Conservation (phyloP, 1,140 invertebrate genomes). For the Asobara japonica region DNA sequence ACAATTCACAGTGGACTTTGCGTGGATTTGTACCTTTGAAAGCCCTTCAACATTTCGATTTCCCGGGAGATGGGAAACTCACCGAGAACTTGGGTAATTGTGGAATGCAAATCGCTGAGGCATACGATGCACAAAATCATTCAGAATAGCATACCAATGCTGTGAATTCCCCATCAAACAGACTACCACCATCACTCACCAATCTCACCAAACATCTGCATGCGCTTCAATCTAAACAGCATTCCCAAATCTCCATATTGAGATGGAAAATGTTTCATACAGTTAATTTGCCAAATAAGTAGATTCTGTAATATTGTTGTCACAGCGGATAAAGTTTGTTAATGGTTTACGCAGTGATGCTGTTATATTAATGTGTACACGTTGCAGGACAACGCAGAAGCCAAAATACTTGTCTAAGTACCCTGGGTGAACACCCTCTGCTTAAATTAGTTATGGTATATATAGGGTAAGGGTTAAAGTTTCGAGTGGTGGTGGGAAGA, state of each 20-base stretch:
- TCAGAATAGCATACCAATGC: conserved; percentile 16
- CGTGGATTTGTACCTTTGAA: neutral
- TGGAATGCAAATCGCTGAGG: conserved; percentile 37
- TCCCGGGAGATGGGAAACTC: conserved; percentile 25
- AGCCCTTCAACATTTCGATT: conserved; percentile 22
- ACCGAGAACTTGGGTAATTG: conserved; percentile 28
- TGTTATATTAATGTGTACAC: neutral
- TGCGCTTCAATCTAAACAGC: conserved; percentile 1
- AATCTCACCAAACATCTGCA: conserved; percentile 11
- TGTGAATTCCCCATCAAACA: conserved; percentile 12
- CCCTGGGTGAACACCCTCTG: conserved; percentile 7
- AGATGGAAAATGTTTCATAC: neutral
- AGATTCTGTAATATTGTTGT: neutral
- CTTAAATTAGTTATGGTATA: conserved; percentile 27
- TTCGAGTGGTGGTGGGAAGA: conserved; percentile 21
- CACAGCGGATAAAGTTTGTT: neutral
- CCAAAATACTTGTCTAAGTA: conserved; percentile 22
- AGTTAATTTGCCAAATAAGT: neutral
- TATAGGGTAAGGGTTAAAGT: conserved; percentile 20
- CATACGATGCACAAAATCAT: conserved; percentile 34
- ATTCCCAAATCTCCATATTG: neutral
- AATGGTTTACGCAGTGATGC: conserved; percentile 1
- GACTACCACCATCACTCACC: neutral
- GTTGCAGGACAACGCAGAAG: conserved; percentile 12
- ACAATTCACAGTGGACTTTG: conserved; percentile 15